Conservation (phyloP, 2,113 vertebrate genomes). For the Chamaea fasciata region DNA sequence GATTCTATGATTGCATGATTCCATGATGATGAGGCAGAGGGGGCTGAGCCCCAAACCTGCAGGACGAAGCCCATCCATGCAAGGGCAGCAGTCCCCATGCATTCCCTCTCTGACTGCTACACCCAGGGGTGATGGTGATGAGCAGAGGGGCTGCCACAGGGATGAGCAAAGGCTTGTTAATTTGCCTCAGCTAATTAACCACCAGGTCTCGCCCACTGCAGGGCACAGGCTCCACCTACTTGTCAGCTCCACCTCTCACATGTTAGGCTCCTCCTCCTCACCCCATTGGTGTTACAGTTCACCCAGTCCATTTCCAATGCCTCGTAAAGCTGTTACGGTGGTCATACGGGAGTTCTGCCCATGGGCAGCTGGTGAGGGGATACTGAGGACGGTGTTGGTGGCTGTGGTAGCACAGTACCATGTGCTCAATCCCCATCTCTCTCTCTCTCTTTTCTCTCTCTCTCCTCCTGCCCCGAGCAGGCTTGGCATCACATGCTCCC, state of each 20-base stretch:
- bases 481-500: neutral
- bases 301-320: neutral
- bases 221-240: neutral
- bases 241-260: neutral
- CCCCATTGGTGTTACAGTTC: neutral
- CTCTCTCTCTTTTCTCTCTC: neutral
- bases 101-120: too few species aligned
- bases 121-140: neutral
- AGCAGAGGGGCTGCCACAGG: accelerated
- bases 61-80: neutral
- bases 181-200: neutral
- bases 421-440: accelerated
- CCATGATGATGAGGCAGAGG: neutral
- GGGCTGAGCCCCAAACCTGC: neutral
- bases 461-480: slow-evolving; percentile 18
- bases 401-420: neutral
- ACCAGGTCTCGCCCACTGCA: accelerated
- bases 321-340: too few species aligned
- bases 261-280: neutral
- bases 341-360: accelerated
- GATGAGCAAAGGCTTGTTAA: neutral
- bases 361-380: accelerated
- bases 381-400: accelerated
- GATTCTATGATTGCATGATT: neutral
- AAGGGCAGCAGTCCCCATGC: neutral